Evolutionary conservation across 2,113 vertebrate genomes (phyloP).

Genomic region (Cyphomyrus discorhynchus): DNA sequence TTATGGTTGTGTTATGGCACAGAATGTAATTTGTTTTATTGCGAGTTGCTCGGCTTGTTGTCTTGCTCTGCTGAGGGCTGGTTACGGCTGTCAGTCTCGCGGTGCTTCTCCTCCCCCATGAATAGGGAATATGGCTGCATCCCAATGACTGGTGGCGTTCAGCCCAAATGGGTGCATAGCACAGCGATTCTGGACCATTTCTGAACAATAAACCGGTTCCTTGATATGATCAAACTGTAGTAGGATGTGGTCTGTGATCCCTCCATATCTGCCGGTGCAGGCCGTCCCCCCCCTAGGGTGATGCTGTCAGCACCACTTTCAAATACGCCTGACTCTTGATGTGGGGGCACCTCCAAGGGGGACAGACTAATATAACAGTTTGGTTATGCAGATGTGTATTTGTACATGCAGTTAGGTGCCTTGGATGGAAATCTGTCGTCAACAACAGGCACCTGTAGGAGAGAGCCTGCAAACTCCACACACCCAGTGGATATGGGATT

Average conservation of each 20-base stretch:
- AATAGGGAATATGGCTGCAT: background rate
- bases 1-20: constrained; percentile 39
- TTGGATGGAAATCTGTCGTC: background rate
- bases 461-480: background rate
- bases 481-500: background rate
- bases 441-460: background rate
- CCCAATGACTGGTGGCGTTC: background rate
- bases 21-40: background rate
- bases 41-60: constrained; percentile 26
- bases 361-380: background rate
- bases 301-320: background rate
- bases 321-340: background rate
- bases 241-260: background rate
- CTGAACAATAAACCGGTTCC: background rate
- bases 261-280: background rate
- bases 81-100: background rate
- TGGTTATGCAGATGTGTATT: background rate
- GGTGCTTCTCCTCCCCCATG: background rate
- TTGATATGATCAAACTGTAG: background rate
- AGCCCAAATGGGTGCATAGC: background rate
- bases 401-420: background rate
- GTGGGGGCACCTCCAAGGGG: background rate
- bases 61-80: constrained; percentile 8
- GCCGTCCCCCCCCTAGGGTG: background rate
- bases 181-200: background rate